Evolutionary conservation across 2,113 vertebrate species (phyloP).

Genomic region (Cervus canadensis): DNA sequence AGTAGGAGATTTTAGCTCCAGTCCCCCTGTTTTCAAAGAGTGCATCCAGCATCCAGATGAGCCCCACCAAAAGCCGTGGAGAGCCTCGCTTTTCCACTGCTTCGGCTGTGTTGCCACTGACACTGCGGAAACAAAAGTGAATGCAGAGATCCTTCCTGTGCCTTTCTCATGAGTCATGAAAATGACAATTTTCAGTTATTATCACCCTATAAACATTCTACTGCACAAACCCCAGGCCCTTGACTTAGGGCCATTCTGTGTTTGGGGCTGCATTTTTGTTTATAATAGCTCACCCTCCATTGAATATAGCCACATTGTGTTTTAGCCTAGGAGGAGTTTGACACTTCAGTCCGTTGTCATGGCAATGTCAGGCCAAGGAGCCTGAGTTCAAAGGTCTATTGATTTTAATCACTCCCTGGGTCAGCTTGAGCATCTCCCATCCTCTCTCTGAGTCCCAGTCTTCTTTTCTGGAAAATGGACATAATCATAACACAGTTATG

Average conservation of each 20-base stretch:
- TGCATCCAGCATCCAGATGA: neutral
- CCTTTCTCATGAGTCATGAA: slow-evolving; percentile 29
- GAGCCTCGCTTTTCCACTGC: neutral
- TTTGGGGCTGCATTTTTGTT: neutral
- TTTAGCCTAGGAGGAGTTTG: neutral
- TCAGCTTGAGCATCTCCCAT: neutral
- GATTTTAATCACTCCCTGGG: neutral
- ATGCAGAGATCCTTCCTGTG: neutral
- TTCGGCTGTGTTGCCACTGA: neutral
- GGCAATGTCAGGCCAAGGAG: neutral
- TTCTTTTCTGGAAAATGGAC: neutral
- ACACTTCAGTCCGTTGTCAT: neutral
- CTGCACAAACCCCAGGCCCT: neutral
- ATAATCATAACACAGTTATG: neutral
- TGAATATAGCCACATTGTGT: neutral
- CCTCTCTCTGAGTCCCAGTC: neutral
- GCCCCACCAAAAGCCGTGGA: no score
- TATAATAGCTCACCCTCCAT: neutral
- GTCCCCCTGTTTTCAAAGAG: neutral
- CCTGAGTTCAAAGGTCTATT: neutral
- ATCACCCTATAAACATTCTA: neutral
- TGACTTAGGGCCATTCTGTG: neutral
- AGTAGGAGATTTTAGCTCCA: neutral
- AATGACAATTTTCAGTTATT: neutral
- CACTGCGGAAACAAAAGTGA: neutral